Percentiles rank a stretch among this genome's conserved stretches.
phyloP scores from a whole-genome alignment of 2,113 vertebrate genomes.

The Alligator sinensis region DNA sequence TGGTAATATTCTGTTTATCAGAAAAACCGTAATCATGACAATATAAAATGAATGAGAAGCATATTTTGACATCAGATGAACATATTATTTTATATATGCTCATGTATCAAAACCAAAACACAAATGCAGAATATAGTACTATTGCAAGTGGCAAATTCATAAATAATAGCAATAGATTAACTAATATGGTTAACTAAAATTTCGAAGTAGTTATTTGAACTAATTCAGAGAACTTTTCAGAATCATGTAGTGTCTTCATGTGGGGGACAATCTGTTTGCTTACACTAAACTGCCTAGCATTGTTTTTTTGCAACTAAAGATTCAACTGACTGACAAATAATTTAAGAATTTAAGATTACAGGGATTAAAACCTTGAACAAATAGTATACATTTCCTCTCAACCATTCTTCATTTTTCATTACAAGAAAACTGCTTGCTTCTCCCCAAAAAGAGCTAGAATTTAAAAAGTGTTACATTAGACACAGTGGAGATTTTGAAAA shows the following conservation, averaged over 20 bases:
- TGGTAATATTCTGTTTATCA: slow-evolving; percentile 52
- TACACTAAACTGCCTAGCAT: not conserved
- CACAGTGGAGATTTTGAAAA: slow-evolving; percentile 52
- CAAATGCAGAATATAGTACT: not conserved
- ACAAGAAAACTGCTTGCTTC: slow-evolving; percentile 21
- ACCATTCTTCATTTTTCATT: slow-evolving; percentile 30
- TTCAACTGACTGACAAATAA: slow-evolving; percentile 14
- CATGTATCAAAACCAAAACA: slow-evolving; percentile 43
- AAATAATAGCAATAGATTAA: not conserved
- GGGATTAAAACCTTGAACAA: slow-evolving; percentile 1
- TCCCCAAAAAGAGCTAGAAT: slow-evolving; percentile 34
- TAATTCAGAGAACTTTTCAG: not conserved
- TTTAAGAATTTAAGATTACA: slow-evolving; percentile 21
- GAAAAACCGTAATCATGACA: slow-evolving; percentile 73
- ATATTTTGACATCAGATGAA: slow-evolving; percentile 69
- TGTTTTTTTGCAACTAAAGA: slow-evolving; percentile 34
- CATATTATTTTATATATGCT: slow-evolving; percentile 70
- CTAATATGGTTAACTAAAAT: not conserved
- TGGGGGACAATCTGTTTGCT: not conserved
- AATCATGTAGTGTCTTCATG: not conserved
- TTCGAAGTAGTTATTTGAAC: not conserved
- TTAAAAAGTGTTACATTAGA: slow-evolving; percentile 45
- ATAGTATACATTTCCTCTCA: slow-evolving; percentile 29
- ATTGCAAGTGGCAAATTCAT: not conserved
- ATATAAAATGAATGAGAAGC: slow-evolving; percentile 65